phyloP scores from a whole-genome alignment of 2,113 vertebrate species.

The Mohoua ochrocephala region DNA sequence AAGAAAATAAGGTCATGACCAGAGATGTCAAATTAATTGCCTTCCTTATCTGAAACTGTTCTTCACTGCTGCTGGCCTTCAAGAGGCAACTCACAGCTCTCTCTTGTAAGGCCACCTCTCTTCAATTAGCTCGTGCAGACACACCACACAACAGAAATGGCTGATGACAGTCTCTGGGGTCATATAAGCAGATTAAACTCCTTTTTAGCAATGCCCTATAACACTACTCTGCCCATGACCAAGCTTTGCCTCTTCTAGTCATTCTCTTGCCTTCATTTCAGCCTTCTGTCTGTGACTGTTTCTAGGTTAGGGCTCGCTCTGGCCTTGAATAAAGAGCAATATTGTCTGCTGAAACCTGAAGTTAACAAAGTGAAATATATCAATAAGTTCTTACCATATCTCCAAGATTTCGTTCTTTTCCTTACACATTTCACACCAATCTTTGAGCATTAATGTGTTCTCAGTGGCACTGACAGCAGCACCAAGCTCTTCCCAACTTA shows the following conservation, averaged over 20 bases:
- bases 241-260: background rate
- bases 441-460: background rate
- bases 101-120: background rate
- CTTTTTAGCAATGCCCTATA: background rate
- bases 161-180: background rate
- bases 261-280: background rate
- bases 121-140: background rate
- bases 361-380: background rate
- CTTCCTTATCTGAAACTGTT: background rate
- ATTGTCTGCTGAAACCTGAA: background rate
- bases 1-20: constrained; percentile 1
- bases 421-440: background rate
- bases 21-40: constrained; percentile 11
- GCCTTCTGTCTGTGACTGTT: background rate
- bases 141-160: background rate
- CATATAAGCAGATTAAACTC: background rate
- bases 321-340: background rate
- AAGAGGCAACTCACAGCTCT: background rate
- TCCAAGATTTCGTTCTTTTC: background rate
- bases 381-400: background rate
- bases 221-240: background rate
- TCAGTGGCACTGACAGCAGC: background rate
- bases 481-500: background rate
- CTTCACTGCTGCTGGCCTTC: background rate
- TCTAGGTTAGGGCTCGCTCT: background rate